phyloP scores from a whole-genome alignment of 2,797 vertebrate genomes.

The Amblyraja radiata region DNA sequence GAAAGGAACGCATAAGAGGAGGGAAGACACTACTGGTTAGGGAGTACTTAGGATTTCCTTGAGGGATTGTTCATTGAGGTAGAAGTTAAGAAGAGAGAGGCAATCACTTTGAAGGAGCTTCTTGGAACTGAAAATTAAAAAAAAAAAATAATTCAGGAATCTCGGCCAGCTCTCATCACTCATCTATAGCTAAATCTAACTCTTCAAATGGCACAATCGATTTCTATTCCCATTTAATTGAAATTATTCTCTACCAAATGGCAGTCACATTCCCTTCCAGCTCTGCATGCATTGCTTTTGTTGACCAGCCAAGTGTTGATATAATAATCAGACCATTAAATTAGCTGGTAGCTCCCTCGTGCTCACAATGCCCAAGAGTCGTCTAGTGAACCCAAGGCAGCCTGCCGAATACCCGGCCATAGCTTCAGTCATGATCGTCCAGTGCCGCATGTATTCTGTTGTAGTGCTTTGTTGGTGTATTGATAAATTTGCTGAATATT shows the following conservation, averaged over 20 bases:
- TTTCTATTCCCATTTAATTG: neutral
- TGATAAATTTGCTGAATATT: constrained; percentile 9
- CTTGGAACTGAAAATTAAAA: no score
- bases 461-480: neutral
- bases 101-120: no score
- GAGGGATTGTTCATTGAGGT: no score
- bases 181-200: neutral
- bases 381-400: neutral
- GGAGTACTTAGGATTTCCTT: no score
- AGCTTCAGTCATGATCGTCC: neutral
- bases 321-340: neutral
- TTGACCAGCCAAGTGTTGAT: neutral
- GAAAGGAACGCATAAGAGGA: no score
- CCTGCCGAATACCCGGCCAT: neutral
- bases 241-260: neutral
- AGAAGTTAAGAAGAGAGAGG: no score
- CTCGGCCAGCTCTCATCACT: no score
- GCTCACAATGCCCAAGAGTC: neutral
- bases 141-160: no score
- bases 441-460: neutral
- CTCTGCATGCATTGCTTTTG: neutral
- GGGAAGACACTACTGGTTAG: no score
- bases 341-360: neutral
- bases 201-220: neutral
- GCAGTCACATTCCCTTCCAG: neutral